Evolutionary conservation across 2,797 vertebrate genomes (phyloP), one percentile per base, ranked within the genome.

Genomic region (Gobionotothen gibberifrons): DNA sequence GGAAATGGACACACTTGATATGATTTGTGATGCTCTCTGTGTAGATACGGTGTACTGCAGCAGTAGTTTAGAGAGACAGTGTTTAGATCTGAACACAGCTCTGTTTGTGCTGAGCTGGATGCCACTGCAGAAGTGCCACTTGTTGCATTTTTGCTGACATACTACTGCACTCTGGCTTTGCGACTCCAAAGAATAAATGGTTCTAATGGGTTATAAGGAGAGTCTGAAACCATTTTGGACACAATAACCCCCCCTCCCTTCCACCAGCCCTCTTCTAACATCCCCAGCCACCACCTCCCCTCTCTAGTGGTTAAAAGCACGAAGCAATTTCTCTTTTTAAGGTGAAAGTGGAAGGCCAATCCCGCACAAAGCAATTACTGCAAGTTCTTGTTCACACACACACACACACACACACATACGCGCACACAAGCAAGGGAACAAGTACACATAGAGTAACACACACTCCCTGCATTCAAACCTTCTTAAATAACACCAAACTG

Each of bases 241-340:
- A 87, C 72, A 85, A 78, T 57, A 76, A 19, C 60, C 32, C 51
- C 51, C 58, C 44, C 13, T n/a, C 13, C 43, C 43, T 7, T 46
- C 46, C 47, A 49, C 22, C 39, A 47, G 46, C 72, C 36, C 78
- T 62, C 44, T 42, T 57, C 39, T 61, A 69, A 73, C 54, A 14
- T 74, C 65, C 56, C 67, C 22, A 29, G 59, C 77, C 54, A 56
- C 61, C 62, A 49, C 67, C 66, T 46, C 65, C 63, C 39, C 63
- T 83, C 64, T 80, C 65, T 32, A 70, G 79, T 84, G 76, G 68
- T 71, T 82, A 78, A 86, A 85, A 84, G 75, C 80, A 83, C 84
- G 69, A 87, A 85, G 81, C 76, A 84, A 84, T 89, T 86, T 84
- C 77, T 88, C 62, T 70, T 82, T 84, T 85, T 80, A 83, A 73